Conservation (phyloP, 2,888 invertebrate genomes). For the Stenodera caucasica region DNA sequence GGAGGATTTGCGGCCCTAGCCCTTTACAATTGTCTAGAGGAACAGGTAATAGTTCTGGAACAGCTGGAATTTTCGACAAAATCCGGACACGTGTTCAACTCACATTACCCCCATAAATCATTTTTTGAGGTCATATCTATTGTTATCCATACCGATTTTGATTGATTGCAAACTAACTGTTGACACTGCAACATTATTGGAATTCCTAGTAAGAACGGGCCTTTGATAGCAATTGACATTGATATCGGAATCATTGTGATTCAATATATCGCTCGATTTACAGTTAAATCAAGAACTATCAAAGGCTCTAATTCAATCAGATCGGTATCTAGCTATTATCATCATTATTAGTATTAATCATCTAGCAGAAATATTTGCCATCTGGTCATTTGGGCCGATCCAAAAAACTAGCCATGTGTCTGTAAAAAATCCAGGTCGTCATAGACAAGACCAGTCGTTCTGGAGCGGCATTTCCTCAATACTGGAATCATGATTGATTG, state of each 20-base stretch:
- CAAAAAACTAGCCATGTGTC: neutral
- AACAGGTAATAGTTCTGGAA: no score
- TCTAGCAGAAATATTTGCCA: no score
- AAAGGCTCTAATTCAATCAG: neutral
- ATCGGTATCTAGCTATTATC: neutral
- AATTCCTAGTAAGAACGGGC: slow-evolving; percentile 7
- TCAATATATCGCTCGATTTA: slow-evolving; percentile 2
- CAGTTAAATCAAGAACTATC: slow-evolving; percentile 4
- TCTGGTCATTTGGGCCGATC: neutral
- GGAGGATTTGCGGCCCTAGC: no score
- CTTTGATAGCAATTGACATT: slow-evolving; percentile 6
- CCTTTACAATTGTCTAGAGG: no score
- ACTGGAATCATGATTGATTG: neutral
- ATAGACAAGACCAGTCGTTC: neutral
- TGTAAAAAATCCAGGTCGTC: neutral
- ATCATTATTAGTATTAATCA: no score
- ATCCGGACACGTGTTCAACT: no score
- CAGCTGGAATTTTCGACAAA: no score
- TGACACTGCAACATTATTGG: neutral
- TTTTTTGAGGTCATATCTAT: no score
- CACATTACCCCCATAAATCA: no score
- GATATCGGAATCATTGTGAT: slow-evolving; percentile 7
- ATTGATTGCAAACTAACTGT: no score
- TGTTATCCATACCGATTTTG: no score
- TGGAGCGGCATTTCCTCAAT: neutral